Conservation (phyloP, 1,140 invertebrate species). For the Bactericera cockerelli region DNA sequence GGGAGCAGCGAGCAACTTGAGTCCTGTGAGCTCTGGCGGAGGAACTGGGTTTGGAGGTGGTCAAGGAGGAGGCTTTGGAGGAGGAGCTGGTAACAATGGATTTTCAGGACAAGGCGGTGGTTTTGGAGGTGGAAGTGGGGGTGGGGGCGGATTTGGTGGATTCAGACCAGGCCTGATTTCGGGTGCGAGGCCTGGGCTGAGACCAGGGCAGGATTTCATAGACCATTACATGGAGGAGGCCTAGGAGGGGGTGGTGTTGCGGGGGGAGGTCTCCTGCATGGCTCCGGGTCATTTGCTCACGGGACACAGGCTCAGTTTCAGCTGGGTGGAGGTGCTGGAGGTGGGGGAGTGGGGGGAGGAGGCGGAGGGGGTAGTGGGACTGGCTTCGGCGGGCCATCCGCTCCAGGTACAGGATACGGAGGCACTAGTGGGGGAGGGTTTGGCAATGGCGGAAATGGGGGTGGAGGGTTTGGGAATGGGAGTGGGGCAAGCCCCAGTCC, state of each 20-base stretch:
- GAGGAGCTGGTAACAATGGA: too few relatives aligned
- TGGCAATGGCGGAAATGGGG: not conserved
- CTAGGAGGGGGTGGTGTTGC: not conserved
- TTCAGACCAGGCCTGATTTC: not conserved
- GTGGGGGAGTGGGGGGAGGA: not conserved
- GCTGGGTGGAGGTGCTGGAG: not conserved
- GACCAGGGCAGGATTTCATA: not conserved
- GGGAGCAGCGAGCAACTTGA: too few relatives aligned
- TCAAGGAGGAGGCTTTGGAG: not conserved
- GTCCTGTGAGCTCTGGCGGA: not conserved
- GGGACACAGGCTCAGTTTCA: not conserved
- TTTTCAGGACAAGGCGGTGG: not conserved
- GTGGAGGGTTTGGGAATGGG: conserved; percentile 6
- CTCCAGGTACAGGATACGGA: not conserved
- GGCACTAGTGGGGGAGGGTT: not conserved
- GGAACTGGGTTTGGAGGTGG: not conserved
- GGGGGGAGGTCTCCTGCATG: not conserved
- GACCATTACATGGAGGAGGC: not conserved
- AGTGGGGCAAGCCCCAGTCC: not conserved
- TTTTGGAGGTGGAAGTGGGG: not conserved
- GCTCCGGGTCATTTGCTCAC: not conserved
- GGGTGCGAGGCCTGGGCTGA: not conserved
- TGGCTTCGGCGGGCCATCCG: not conserved
- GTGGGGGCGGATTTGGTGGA: not conserved
- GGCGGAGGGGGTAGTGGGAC: not conserved